Conservation (phyloP, 2,113 vertebrate genomes). For the Lagopus leucura region DNA sequence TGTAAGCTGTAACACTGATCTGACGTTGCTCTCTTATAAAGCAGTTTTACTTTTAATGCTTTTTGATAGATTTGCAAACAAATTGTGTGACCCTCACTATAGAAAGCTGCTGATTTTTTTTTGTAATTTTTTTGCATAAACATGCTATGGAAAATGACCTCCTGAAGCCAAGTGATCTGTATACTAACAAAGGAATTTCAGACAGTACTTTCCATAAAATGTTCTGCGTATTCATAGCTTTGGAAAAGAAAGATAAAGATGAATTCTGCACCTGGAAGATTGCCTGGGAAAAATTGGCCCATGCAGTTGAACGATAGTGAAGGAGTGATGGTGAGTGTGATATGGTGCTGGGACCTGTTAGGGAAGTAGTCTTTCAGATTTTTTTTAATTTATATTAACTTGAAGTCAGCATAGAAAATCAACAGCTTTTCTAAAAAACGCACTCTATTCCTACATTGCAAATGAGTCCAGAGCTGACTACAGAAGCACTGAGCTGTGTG, state of each 20-base stretch:
- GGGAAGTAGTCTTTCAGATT: not conserved
- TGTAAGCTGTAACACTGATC: not conserved
- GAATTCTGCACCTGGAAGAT: not conserved
- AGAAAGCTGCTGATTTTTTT: not conserved
- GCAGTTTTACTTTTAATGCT: not conserved
- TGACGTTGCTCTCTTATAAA: not conserved
- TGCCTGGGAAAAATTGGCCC: not conserved
- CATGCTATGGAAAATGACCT: not conserved
- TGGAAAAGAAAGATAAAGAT: not conserved
- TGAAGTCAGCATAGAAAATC: not conserved
- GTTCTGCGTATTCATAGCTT: not conserved
- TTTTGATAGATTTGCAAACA: not conserved
- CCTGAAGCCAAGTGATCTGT: not conserved
- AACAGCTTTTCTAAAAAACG: not conserved
- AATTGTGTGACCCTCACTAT: not conserved
- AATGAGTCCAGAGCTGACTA: not conserved
- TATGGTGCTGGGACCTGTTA: rapidly evolving
- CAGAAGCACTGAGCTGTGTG: not conserved
- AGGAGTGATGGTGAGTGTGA: not conserved
- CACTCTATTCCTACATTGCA: not conserved
- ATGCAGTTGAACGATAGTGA: not conserved
- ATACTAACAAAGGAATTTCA: not conserved
- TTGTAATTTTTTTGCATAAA: not conserved
- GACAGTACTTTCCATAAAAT: not conserved
- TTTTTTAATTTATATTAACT: not conserved